Percentiles rank a stretch among this genome's conserved stretches.
Conservation (phyloP, 2,113 vertebrate genomes). For the Copsychus sechellarum region DNA sequence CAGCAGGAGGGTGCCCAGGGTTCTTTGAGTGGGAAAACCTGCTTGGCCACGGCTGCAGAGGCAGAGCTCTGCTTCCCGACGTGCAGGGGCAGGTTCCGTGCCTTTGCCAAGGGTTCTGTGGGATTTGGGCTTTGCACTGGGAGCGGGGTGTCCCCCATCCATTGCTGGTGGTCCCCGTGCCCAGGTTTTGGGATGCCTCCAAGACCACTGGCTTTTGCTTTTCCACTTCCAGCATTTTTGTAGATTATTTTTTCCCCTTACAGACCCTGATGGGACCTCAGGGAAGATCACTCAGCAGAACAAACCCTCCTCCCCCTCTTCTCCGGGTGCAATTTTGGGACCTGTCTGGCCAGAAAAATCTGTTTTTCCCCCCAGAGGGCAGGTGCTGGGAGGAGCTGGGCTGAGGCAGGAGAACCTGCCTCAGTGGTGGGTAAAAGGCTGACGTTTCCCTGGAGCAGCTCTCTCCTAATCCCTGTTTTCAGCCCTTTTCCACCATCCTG, state of each 20-base stretch:
- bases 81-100: not conserved
- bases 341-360: conserved; percentile 48
- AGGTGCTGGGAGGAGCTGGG: not conserved
- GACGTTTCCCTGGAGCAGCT: not conserved
- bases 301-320: not conserved
- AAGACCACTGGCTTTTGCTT: not conserved
- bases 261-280: not conserved
- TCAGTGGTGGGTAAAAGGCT: not conserved
- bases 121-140: not conserved
- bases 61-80: not conserved
- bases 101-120: not conserved
- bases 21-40: not conserved
- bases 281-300: not conserved
- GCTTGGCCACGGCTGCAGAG: not conserved
- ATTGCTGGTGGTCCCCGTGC: not conserved
- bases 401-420: not conserved
- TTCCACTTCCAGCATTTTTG: not conserved
- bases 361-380: not conserved
- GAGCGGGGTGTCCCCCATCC: accelerated
- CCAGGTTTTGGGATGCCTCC: not conserved
- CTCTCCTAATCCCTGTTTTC: not conserved
- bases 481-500: not conserved
- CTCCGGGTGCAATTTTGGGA: not conserved
- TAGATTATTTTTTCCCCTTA: no score
- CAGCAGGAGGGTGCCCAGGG: not conserved